Percentiles rank a stretch among this genome's conserved stretches.
Conservation (phyloP, 2,888 invertebrate genomes). For the Abrostola tripartita region DNA sequence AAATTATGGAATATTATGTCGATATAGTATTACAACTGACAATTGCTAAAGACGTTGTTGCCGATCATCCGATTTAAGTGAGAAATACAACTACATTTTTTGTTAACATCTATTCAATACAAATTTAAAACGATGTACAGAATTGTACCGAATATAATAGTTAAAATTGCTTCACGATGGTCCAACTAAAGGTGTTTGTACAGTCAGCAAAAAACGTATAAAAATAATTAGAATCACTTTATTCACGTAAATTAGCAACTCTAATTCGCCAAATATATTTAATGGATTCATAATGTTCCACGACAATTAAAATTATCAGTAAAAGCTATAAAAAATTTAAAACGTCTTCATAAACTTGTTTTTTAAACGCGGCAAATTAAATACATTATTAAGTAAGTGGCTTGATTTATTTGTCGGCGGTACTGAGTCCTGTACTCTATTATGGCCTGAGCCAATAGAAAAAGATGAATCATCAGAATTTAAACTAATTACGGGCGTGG, state of each 20-base stretch:
- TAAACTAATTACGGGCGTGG: conserved; percentile 83
- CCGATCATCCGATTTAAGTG: conserved; percentile 52
- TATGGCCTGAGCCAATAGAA: conserved; percentile 80
- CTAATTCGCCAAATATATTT: conserved; percentile 32
- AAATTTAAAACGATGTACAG: conserved; percentile 49
- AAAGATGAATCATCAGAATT: conserved; percentile 85
- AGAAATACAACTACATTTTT: conserved; percentile 52
- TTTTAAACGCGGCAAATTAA: conserved; percentile 27
- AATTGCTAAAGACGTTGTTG: conserved; percentile 11
- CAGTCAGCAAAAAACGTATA: conserved; percentile 58
- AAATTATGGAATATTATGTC: no score
- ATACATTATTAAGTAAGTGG: conserved; percentile 24
- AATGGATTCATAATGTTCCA: conserved; percentile 31
- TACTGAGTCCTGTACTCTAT: conserved; percentile 70
- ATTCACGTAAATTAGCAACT: conserved; percentile 10
- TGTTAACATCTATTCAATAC: conserved; percentile 46
- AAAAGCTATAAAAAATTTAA: conserved; percentile 42
- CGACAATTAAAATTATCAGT: conserved; percentile 48
- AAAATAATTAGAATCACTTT: background rate
- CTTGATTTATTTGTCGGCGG: conserved; percentile 61
- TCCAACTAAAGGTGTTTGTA: conserved; percentile 56
- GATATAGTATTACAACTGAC: conserved; percentile 11
- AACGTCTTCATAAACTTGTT: conserved; percentile 38
- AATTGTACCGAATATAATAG: conserved; percentile 51
- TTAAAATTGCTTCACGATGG: conserved; percentile 54